Percentiles rank a stretch among this genome's conserved stretches.
phyloP scores from a whole-genome alignment of 2,797 vertebrate genomes.

The Paratrypauchen microcephalus region DNA sequence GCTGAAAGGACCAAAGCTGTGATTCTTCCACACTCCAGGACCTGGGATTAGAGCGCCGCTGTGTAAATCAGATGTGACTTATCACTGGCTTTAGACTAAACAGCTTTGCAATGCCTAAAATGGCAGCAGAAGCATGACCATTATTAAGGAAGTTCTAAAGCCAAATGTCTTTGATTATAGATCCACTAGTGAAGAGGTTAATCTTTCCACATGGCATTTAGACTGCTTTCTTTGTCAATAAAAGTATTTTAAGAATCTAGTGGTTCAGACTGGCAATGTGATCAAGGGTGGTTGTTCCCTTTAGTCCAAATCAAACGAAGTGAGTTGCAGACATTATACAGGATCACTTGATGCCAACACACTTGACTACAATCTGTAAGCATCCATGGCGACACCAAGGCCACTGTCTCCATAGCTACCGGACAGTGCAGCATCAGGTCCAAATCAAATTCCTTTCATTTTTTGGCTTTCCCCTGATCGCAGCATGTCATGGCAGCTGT shows the following conservation, averaged over 20 bases:
- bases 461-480: constrained; percentile 30
- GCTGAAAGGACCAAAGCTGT: constrained; percentile 36
- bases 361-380: constrained; percentile 31
- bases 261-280: constrained; percentile 7
- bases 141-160: not conserved
- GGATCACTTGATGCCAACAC: constrained; percentile 25
- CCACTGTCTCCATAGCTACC: constrained; percentile 54
- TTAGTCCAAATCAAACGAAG: constrained; percentile 23
- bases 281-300: constrained; percentile 14
- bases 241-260: constrained; percentile 11
- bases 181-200: not conserved
- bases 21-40: constrained; percentile 57
- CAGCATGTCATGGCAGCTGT: constrained; percentile 28
- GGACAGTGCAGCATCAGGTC: constrained; percentile 60
- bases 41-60: constrained; percentile 53
- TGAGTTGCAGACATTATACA: constrained; percentile 33
- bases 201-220: not conserved
- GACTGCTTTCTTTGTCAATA: constrained; percentile 15
- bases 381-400: constrained; percentile 45
- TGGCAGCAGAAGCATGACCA: constrained; percentile 7
- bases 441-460: constrained; percentile 45
- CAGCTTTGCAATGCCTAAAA: constrained; percentile 15
- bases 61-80: constrained; percentile 73
- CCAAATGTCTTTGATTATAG: not conserved
- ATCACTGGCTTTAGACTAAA: constrained; percentile 59